Evolutionary conservation across 2,797 vertebrate genomes (phyloP).

Genomic region (Periparus ater): DNA sequence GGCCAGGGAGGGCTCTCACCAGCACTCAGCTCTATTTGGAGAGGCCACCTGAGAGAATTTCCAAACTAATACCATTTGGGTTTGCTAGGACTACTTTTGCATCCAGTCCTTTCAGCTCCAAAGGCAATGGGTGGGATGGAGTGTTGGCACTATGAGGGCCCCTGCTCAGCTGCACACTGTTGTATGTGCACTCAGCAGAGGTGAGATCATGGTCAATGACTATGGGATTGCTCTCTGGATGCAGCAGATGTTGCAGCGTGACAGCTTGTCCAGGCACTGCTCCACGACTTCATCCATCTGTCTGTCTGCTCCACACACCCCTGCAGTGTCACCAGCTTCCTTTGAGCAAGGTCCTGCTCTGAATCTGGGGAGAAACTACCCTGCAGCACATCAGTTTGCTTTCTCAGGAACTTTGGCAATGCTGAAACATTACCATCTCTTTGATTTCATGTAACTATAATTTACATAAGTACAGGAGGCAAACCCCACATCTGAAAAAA

Average conservation of each 20-base stretch:
- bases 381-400: neutral
- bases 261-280: neutral
- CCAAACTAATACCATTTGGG: neutral
- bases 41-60: neutral
- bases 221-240: neutral
- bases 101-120: neutral
- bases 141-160: neutral
- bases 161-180: accelerated
- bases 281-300: neutral
- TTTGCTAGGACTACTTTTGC: neutral
- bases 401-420: neutral
- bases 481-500: conserved; percentile 35
- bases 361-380: neutral
- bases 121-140: neutral
- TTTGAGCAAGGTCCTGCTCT: neutral
- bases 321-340: neutral
- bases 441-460: neutral
- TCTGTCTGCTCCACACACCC: neutral
- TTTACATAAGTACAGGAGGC: conserved; percentile 30
- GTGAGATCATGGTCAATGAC: neutral
- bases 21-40: neutral
- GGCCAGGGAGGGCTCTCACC: neutral
- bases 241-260: neutral
- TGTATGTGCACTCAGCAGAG: neutral
- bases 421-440: neutral